Base-by-base conservation (phyloP, 30 jellyfish, hydroid and myxozoan genomes). In the Pseudorhiza aurosa region DNA sequence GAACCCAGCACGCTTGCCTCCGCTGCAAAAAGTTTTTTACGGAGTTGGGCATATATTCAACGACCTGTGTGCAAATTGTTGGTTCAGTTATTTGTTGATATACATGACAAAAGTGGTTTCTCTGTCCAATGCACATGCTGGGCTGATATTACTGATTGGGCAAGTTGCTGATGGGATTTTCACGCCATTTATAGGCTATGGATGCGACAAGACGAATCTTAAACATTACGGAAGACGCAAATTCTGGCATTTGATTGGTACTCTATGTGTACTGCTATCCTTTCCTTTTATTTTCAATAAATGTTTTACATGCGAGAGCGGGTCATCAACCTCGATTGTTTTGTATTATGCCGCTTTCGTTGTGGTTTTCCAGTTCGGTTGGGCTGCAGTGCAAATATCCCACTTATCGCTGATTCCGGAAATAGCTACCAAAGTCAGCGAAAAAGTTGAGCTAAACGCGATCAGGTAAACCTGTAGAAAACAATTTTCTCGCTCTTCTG, bases 1-100 rank as follows among this genome's bases (percentile, higher is more conserved):
- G 0, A 31, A 59, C 70, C 3, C 63, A 8, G 68, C n/a, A 0
- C 79, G 77, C 68, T 36, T 90, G 67, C 88, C 95, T 32, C 8
- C 63, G 18, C 15, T 56, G 81, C 96, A 87, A 30, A 85, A 75
- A 43, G 15, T 79, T 8, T 80, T 47, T 85, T 93, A 77, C 49
- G 98, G 98, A 19, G 96, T 93, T 58, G 98, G 98, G 18, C 98
- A 93, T 37, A 79, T 87, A 8, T 80, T 85, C 64, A 93, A 93
- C 77, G 98, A 93, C 37, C 65, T 93, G 17, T 93, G 98, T 63
- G 91, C 98, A 11, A 93, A 93, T 75, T 85, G 96, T 32, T 93
- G 98, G 98, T 87, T 93, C 45, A 85, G 97, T 35, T 93, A 93
- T 53, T 49, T 93, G 40, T 75, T 93, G 37, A 26, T 93, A 6